phyloP scores from a whole-genome alignment of 2,113 vertebrate genomes.

The Macaca mulatta region DNA sequence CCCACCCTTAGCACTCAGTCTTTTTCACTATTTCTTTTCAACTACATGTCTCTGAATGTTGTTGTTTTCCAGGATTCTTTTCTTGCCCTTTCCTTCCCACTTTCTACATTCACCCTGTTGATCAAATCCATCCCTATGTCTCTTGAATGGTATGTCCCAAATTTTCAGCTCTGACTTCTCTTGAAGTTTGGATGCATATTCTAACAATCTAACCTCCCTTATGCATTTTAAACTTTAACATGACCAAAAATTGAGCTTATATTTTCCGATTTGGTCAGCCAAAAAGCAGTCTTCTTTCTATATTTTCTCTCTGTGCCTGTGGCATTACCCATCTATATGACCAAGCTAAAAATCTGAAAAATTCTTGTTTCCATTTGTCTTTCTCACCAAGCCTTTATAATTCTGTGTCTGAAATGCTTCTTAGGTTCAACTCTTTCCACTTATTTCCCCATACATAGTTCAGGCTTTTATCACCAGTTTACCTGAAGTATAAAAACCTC shows the following conservation, averaged over 20 bases:
- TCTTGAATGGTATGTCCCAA: background rate
- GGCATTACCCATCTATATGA: background rate
- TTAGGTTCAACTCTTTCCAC: background rate
- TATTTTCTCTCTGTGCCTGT: background rate
- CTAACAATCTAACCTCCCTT: background rate
- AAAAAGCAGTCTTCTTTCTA: background rate
- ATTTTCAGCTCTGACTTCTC: background rate
- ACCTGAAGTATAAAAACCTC: background rate
- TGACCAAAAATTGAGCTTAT: background rate
- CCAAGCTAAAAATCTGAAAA: background rate
- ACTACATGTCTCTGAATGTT: background rate
- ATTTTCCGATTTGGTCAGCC: background rate
- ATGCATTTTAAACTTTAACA: background rate
- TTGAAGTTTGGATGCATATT: background rate
- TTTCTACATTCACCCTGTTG: background rate
- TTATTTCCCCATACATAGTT: background rate
- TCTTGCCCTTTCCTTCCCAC: background rate
- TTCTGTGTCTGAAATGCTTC: background rate
- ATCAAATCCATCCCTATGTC: background rate
- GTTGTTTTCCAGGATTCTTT: background rate
- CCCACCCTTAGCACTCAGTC: too few relatives aligned
- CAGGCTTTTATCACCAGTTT: background rate
- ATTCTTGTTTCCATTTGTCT: background rate
- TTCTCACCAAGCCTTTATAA: background rate
- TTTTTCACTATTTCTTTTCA: background rate